Base-by-base conservation (phyloP, 1,140 invertebrate genomes). In the Drosophila baimaii region DNA sequence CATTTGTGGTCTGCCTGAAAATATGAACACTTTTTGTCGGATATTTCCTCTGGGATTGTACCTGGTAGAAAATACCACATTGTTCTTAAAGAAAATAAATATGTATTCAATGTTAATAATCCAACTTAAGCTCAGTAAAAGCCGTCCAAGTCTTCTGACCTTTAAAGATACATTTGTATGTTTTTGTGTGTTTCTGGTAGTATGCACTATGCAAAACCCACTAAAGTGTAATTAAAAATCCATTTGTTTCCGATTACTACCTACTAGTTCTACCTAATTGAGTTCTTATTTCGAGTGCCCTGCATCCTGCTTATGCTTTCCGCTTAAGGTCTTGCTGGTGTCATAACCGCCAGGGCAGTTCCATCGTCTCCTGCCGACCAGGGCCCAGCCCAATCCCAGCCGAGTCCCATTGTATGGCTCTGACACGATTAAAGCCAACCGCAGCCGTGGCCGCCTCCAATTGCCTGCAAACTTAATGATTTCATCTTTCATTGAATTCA, bases 401-500 rank as follows among this genome's bases (percentile, higher is more conserved):
- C 43, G 2, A 72, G 37, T 17, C n/a, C 43, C 70, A 73, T 62
- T 68, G 54, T 66, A 29, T 47, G 55, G 43, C 62, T 65, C 41
- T 31, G 27, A 47, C 47, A 61, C 81, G 81, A 79, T 77, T 77
- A 78, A 77, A 77, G 56, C 63, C 75, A 56, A 58, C 61, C 64
- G 61, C 62, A 61, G 46, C 52, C 29, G 46, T 21, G 31, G 46
- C 68, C 49, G 72, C 66, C 59, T 65, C 37, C 79, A 52, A 84
- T 77, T 84, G 84, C 72, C 84, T 61, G 57, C 56, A 83, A 88
- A 89, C 80, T 80, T 88, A 88, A 88, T 88, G 83, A 88, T 88
- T 88, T 88, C 83, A 88, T 88, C 83, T 88, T 74, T 84, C 84
- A 88, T 89, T 88, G 84, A 84, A 88, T 88, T 88, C 80, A 89